Evolutionary conservation across 2,888 invertebrate genomes (phyloP), one percentile per base, ranked within the genome.

Genomic region (Sinopyrophorus schimmeli): DNA sequence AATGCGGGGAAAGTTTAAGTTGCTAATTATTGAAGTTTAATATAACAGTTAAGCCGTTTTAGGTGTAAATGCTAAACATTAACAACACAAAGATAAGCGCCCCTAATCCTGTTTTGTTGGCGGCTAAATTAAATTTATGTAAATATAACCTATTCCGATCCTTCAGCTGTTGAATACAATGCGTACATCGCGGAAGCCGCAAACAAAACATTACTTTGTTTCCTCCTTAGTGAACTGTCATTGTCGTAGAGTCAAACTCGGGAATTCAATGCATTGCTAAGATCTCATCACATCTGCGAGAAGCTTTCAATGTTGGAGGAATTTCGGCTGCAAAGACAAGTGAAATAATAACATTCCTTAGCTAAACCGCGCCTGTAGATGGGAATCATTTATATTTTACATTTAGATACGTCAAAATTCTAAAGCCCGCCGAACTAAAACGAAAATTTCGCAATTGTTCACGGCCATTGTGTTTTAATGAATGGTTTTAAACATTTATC

Each of bases 281-380:
- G 52, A 54, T 52, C 54, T 53, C 54, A 49, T 52, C 49, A 47
- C 57, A 40, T 50, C 44, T 47, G 42, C 35, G 42, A 32, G 54
- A 50, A 27, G 52, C 53, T 50, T 50, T 54, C 44, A 54, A 53
- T 53, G 44, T 49, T 30, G 38, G 27, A 38, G 47, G 42, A 52
- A 59, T 59, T 50, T 56, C 53, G 49, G n/a, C 48, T 43, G 48
- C 53, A 56, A 58, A 56, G 56, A 58, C 59, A 56, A 59, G 54
- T 52, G 56, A 58, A 59, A 59, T 59, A 59, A 57, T 59, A 58
- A 56, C 58, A 53, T 58, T 58, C 47, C 54, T 56, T 58, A 58
- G 56, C 55, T 46, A 47, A 55, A 54, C 51, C 57, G 49, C 47
- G 51, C 38, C 53, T 41, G 44, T 54, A 53, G 56, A 58, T 57